Base-by-base conservation (phyloP, 1,140 invertebrate species). In the Holcopasites calliopsidis region DNA sequence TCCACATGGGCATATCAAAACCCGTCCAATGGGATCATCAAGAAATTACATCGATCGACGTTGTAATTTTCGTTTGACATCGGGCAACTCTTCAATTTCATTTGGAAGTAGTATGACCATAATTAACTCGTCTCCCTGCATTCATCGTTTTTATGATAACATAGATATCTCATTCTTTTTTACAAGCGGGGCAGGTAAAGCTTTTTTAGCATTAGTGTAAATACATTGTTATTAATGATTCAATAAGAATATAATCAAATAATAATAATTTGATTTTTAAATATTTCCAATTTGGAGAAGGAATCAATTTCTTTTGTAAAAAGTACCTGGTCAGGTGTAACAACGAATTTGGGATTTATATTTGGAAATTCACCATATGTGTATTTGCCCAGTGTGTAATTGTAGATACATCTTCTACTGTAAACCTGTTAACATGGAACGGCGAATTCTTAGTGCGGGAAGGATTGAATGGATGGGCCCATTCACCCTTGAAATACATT, bases 401-500 rank as follows among this genome's bases (percentile, higher is more conserved):
- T 81, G 93, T 93, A 4, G 91, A 80, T 28, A 93, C 92, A 13
- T 90, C 60, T 50, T 90, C 90, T 0, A 70, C 35, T 18, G 69
- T 87, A 2, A 78, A 77, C 7, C 65, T 81, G 33, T 88, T 66
- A 42, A 91, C 61, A 35, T 92, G 86, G 89, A 97, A 97, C 73
- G 93, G 92, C 42, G 86, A 88, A 0, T 87, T 69, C 0, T 68
- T 73, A 0, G 96, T 97, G 0, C 75, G 75, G 0, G 91, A 85
- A 7, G 86, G 54, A 79, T 96, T 93, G 77, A 98, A 97, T 31
- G 94, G 92, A 0, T 92, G 85, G 54, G 93, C 92, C 97, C 97
- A 98, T 40, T 94, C 91, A 10, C 96, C 97, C 91, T 97, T 97
- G 90, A 98, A 98, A 87, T 97, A 97, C 11, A 98, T 93, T 1